A percentile compares a stretch with the other conserved stretches of the same genome.
These are phyloP conservation scores for Drosophila mauritiana DNA, from an alignment of 1,140 invertebrate species.

Conservation along the genomic window DNA sequence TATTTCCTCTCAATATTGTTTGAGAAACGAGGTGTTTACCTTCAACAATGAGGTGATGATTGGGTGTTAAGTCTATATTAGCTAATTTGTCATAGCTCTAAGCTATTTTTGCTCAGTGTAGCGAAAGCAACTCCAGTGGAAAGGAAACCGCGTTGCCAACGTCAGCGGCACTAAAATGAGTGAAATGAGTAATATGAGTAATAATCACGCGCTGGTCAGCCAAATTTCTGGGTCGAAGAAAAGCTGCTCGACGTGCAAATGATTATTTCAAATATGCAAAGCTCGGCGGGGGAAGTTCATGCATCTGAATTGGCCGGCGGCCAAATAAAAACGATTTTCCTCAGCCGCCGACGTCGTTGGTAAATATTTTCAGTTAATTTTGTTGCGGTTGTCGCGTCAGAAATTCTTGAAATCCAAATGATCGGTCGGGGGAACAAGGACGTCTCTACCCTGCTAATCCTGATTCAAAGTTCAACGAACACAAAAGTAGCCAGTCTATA, in stretches of 20 bases:
- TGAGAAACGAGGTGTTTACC: not conserved
- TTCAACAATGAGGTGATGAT: too few species aligned
- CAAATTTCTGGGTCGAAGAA: conserved; percentile 12
- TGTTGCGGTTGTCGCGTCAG: conserved; percentile 17
- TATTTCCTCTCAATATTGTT: not conserved
- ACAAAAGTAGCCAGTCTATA: not conserved
- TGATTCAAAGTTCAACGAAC: not conserved
- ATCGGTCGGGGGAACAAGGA: conserved; percentile 2
- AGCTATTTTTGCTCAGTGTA: not conserved
- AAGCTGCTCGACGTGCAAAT: conserved; percentile 40
- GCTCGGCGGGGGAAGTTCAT: conserved; percentile 11
- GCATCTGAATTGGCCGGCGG: conserved; percentile 54
- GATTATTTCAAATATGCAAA: conserved; percentile 55
- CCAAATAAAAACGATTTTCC: conserved; percentile 56
- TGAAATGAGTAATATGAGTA: conserved; percentile 40
- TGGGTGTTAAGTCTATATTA: too few species aligned
- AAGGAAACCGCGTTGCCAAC: conserved; percentile 33
- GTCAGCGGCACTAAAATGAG: conserved; percentile 42
- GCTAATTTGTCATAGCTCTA: too few species aligned
- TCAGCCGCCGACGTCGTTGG: conserved; percentile 9
- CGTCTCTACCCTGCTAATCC: not conserved
- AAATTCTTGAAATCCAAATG: conserved; percentile 10
- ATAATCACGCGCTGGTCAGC: conserved; percentile 47
- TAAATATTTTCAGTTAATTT: conserved; percentile 51
- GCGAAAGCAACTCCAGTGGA: conserved; percentile 28